Base-by-base conservation (phyloP, 2,888 invertebrate species). In the Cheilosia pagana region DNA sequence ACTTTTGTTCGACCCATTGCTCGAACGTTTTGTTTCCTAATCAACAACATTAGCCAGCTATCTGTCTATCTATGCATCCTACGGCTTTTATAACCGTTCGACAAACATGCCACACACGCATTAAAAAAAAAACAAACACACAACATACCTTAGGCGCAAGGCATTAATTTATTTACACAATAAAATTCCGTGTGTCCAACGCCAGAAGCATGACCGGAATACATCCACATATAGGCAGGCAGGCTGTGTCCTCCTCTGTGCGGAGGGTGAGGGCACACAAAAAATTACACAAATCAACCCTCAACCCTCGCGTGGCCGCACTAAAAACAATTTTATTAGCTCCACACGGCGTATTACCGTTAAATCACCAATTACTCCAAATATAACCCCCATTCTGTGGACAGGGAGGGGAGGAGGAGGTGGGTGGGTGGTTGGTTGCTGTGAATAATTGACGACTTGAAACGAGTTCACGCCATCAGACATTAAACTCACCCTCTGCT, bases 381-480 rank as follows among this genome's bases (percentile, higher is more conserved):
- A 85, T 81, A 81, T 68, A 81, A 65, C 75, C 60, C 75, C 68
- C 59, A 23, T 23, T 23, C 21, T 50, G 12, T 50, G 50, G 50
- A 21, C 14, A 14, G 0, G 50, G 10, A 14, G 0, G 50, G 10
- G 4, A 21, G 28, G 14, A 60, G 67, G 55, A 39, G 70, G 71
- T 81, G 74, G 65, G 60, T 2, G 41, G 59, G 79, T 81, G 65
- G 59, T 74, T 81, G 81, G n/a, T n/a, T 85, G 81, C 81, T 62
- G 79, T 81, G 75, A 85, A 85, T 85, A 85, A 85, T 85, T 85
- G 85, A 81, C 81, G 85, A 81, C 79, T 81, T 81, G 85, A 81
- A 85, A 85, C 85, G 81, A 85, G 81, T 85, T 85, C 85, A 85
- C 85, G 85, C 79, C 85, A 85, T 81, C 85, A 85, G 85, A 85